Evolutionary conservation across 2,113 vertebrate genomes (phyloP).

Genomic region (Petrocephalus zakoni): DNA sequence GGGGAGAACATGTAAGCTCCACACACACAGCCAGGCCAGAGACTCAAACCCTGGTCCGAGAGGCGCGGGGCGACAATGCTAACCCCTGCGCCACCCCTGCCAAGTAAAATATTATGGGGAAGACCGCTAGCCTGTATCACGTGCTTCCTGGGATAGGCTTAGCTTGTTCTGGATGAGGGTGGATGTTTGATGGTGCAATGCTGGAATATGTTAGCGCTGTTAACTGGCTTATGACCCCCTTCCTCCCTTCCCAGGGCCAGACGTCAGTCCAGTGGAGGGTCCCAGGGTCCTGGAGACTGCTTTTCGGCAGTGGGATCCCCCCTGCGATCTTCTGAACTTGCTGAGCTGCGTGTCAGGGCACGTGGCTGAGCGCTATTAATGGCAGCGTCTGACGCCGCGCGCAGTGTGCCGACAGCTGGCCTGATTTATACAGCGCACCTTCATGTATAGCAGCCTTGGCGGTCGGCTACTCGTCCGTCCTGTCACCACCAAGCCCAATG

Average conservation of each 20-base stretch:
- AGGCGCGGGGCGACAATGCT: background rate
- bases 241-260: conserved; percentile 31
- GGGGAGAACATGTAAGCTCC: background rate
- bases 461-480: too few species aligned
- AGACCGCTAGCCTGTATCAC: background rate
- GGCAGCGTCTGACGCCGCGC: background rate
- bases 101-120: background rate
- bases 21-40: background rate
- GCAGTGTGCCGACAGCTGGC: background rate
- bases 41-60: background rate
- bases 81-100: background rate
- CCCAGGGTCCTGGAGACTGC: conserved; percentile 83
- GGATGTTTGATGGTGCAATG: background rate
- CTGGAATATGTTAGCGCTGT: background rate
- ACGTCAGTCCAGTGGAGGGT: conserved; percentile 70
- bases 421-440: background rate
- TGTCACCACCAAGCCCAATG: background rate
- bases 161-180: background rate
- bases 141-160: background rate
- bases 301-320: conserved; percentile 86
- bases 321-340: conserved; percentile 77
- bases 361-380: background rate
- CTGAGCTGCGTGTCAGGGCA: background rate
- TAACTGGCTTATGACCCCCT: background rate
- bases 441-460: background rate